Conservation (phyloP, 2,113 vertebrate species). For the Circaetus gallicus region DNA sequence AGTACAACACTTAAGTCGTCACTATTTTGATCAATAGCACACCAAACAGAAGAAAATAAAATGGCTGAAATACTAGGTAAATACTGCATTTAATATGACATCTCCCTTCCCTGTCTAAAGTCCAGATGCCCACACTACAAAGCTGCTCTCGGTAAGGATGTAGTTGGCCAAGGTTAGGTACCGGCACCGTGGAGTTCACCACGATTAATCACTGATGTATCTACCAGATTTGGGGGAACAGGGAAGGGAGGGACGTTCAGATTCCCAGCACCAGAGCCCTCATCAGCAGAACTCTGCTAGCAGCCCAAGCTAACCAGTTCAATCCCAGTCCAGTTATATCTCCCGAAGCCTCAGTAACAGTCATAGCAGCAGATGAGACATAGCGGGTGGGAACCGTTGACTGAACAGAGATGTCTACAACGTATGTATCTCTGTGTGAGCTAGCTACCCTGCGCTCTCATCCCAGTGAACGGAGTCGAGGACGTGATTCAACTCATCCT, state of each 20-base stretch:
- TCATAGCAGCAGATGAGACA: neutral
- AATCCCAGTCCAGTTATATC: neutral
- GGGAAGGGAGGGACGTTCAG: neutral
- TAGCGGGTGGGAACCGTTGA: neutral
- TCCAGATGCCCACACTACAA: neutral
- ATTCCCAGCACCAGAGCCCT: neutral
- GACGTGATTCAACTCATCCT: neutral
- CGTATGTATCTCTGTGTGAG: neutral
- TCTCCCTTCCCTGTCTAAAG: neutral
- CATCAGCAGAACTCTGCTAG: neutral
- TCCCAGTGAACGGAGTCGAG: fast-evolving
- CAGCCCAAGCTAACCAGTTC: neutral
- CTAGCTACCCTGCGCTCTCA: neutral
- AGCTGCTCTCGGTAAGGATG: neutral
- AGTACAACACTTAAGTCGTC: neutral
- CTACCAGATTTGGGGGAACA: neutral
- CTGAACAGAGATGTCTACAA: neutral
- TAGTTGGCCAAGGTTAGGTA: neutral
- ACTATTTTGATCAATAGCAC: neutral
- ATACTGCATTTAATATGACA: neutral
- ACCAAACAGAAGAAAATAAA: neutral
- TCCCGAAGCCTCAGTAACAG: neutral
- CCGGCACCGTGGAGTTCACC: neutral
- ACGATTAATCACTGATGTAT: neutral
- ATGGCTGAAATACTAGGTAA: fast-evolving